phyloP scores from a whole-genome alignment of 2,113 vertebrate species.

The Pogonocichla stellata region DNA sequence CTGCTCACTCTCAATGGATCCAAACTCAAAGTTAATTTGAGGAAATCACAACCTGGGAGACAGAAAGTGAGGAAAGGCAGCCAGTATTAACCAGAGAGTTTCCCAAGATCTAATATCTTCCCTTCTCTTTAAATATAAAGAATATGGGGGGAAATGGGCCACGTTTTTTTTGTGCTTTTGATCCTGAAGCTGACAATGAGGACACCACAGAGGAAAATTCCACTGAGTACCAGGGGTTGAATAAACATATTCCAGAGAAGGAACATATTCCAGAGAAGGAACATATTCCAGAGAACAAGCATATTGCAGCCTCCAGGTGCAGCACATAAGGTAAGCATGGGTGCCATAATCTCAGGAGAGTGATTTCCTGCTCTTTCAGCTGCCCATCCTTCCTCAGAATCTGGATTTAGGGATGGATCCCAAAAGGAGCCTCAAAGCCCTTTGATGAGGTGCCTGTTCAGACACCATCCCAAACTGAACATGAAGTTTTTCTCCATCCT shows the following conservation, averaged over 20 bases:
- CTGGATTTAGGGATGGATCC: neutral
- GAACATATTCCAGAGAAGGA: neutral
- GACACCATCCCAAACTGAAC: neutral
- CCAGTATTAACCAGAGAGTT: neutral
- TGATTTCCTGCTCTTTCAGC: neutral
- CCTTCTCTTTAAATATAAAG: neutral
- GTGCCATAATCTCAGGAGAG: neutral
- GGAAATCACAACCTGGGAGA: neutral
- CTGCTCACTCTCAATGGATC: fast-evolving
- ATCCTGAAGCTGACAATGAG: neutral
- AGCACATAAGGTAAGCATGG: neutral
- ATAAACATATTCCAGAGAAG: neutral
- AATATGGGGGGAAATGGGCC: fast-evolving
- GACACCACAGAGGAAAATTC: neutral
- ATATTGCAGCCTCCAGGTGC: neutral
- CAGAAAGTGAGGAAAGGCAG: neutral
- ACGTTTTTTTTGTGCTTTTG: neutral
- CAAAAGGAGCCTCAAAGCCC: neutral
- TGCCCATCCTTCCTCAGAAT: neutral
- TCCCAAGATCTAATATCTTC: neutral
- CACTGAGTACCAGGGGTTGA: neutral
- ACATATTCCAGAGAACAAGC: neutral
- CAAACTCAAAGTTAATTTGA: neutral
- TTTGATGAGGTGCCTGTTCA: neutral
- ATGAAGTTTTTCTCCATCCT: neutral